Base-by-base conservation (phyloP, 2,888 invertebrate genomes). In the Conops quadrifasciatus region DNA sequence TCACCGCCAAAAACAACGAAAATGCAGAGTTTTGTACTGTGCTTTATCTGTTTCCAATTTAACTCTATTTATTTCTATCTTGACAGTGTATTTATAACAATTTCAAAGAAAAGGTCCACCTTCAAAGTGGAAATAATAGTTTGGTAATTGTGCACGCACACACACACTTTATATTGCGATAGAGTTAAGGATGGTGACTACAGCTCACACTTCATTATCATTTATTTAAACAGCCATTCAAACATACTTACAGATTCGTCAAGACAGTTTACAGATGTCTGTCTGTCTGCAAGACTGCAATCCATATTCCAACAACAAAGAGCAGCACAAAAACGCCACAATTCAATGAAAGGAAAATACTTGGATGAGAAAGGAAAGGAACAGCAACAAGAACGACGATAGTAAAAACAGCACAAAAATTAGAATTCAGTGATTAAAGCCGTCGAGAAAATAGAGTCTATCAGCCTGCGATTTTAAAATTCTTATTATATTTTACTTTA, bases 221-320 rank as follows among this genome's bases (percentile, higher is more conserved):
- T 49, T 15, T 49, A 13, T 49, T 4, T n/a, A 21, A 53, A 53
- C 16, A 30, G 21, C 30, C 43, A 60, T 51, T 62, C 62, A 60
- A 51, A 30, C 68, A 69, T 72, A 77, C 77, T 75, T 74, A 77
- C 77, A 71, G 77, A 76, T 77, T 77, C 77, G 77, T 77, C 77
- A 73, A 77, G 73, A 60, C 72, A 76, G 75, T 77, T 75, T 68
- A 77, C 76, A 59, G 77, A 73, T 71, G 73, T 67, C 71, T 73
- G 74, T 72, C 75, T 73, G 73, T 77, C 77, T 75, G 77, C 75
- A 77, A 77, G 77, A 77, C 77, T 77, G 77, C 77, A 77, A 77
- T 77, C 77, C 77, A 77, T 77, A 77, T 77, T 77, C 73, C 77
- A 77, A 69, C 51, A 64, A 60, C 68, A 68, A 62, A 51, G 51